A percentile compares a stretch with the other conserved stretches of the same genome.
Conservation (phyloP, 2,113 vertebrate species). For the Macrotis lagotis region DNA sequence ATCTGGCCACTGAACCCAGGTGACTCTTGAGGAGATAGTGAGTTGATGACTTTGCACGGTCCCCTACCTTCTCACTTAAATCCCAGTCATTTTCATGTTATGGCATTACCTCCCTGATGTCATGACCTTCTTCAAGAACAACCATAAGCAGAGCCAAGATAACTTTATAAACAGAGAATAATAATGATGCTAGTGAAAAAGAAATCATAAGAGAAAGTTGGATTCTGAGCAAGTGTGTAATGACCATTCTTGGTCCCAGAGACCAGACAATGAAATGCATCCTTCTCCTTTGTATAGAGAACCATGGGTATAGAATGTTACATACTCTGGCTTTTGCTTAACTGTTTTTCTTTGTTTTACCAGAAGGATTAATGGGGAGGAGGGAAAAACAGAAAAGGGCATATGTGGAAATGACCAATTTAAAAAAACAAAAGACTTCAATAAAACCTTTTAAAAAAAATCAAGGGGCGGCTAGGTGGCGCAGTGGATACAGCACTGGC, state of each 20-base stretch:
- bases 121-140: too few relatives aligned
- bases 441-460: neutral
- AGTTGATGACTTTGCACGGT: too few relatives aligned
- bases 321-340: neutral
- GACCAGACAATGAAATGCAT: neutral
- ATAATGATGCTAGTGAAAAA: neutral
- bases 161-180: neutral
- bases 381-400: neutral
- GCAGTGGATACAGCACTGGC: too few relatives aligned
- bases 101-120: too few relatives aligned
- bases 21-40: too few relatives aligned
- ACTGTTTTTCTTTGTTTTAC: neutral
- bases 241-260: neutral
- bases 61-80: too few relatives aligned
- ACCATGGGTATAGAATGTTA: neutral
- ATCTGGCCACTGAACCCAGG: too few relatives aligned
- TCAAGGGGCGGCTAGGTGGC: too few relatives aligned
- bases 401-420: neutral
- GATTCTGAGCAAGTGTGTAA: neutral
- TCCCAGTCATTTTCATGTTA: too few relatives aligned
- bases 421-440: neutral
- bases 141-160: neutral
- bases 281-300: neutral
- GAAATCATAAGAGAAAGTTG: neutral
- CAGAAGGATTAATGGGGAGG: neutral